Evolutionary conservation across 2,113 vertebrate species (phyloP), one percentile per base, ranked within the genome.

Genomic region (Symphodus melops): DNA sequence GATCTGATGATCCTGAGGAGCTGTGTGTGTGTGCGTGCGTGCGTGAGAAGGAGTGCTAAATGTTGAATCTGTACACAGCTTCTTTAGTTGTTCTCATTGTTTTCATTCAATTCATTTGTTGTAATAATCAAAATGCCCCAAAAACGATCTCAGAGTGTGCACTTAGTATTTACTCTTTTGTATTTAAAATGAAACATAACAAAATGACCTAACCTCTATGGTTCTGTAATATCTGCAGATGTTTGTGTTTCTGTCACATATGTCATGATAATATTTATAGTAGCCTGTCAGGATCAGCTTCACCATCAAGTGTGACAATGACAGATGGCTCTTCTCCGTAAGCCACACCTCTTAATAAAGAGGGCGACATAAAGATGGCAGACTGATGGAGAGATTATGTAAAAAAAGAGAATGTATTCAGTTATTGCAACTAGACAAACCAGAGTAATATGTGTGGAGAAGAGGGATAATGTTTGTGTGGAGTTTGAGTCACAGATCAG

Each of bases 251-350:
- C 79, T 66, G 44, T 79, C 88, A 78, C 91, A 90, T 90, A 89
- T 92, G 91, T 81, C 82, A 59, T 17, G 57, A 54, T 83, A 66
- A 42, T 92, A 91, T 91, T 92, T 90, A 90, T 89, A 91, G 91
- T 37, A 48, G 71, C 74, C 67, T 55, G 46, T 84, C 71, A 86
- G 77, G 84, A 79, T 75, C 70, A n/a, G 67, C 3, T 69, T 77
- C 86, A 86, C 57, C 71, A 81, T 68, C 28, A 67, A 76, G 64
- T 66, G 75, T 87, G 89, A 85, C 88, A 84, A 62, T 77, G 56
- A 86, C 92, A 93, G 92, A 93, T 93, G 91, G 89, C 76, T 25
- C 82, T 83, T 87, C 79, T 82, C 77, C 74, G 44, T 77, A 72
- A 84, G 89, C 86, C 80, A 71, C 68, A 61, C 77, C 78, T 86